Conservation (phyloP, 2,113 vertebrate species). For the Hepsetus odoe region DNA sequence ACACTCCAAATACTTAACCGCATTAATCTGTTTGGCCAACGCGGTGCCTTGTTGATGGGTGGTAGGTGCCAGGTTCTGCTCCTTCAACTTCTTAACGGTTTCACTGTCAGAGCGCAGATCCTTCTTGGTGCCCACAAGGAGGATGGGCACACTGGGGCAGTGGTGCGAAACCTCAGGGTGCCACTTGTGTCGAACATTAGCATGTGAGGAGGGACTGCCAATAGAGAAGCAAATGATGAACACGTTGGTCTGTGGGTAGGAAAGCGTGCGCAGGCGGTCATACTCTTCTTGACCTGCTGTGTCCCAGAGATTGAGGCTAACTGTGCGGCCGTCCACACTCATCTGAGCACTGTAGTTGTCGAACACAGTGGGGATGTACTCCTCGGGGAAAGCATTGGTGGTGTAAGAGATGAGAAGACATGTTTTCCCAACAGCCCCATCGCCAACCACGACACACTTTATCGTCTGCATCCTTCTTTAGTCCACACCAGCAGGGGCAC, state of each 20-base stretch:
- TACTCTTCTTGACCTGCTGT: slow-evolving; percentile 95
- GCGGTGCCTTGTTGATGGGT: slow-evolving; percentile 88
- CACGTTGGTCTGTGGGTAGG: slow-evolving; percentile 91
- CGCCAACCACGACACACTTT: slow-evolving; percentile 94
- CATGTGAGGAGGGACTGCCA: slow-evolving; percentile 89
- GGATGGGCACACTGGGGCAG: slow-evolving; percentile 88
- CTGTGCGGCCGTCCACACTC: slow-evolving; percentile 90
- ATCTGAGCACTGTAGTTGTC: slow-evolving; percentile 96
- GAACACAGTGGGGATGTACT: slow-evolving; percentile 94
- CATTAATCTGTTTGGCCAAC: slow-evolving; percentile 89
- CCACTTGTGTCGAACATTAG: slow-evolving; percentile 94
- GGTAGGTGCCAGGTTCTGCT: slow-evolving; percentile 86
- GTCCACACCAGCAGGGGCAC: slow-evolving; percentile 76
- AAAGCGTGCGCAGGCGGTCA: slow-evolving; percentile 87
- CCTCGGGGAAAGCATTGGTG: slow-evolving; percentile 91
- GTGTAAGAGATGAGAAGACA: slow-evolving; percentile 95
- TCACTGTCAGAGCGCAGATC: slow-evolving; percentile 87
- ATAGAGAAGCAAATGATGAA: slow-evolving; percentile 95
- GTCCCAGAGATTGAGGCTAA: slow-evolving; percentile 95
- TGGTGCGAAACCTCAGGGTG: slow-evolving; percentile 92
- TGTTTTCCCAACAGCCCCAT: slow-evolving; percentile 94
- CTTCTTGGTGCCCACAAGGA: slow-evolving; percentile 91
- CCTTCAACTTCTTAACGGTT: slow-evolving; percentile 91
- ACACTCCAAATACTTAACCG: slow-evolving; percentile 93
- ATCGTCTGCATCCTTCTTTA: slow-evolving; percentile 93